Evolutionary conservation across 1,140 invertebrate species (phyloP).

Genomic region (Leucophenga varia): DNA sequence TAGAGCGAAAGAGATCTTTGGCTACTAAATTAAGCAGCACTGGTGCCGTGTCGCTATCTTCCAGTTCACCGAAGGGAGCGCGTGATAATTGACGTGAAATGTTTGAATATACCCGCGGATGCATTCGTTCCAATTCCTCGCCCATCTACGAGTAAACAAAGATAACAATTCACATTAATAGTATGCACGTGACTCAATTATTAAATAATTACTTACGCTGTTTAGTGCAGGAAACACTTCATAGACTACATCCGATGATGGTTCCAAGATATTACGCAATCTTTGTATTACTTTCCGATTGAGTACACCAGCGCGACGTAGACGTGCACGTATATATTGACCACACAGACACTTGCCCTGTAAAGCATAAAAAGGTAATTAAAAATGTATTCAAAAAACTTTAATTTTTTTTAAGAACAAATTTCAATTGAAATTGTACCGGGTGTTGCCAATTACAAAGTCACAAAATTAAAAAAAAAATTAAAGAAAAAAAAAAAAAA

Average conservation of each 20-base stretch:
- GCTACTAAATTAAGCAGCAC: conserved; percentile 64
- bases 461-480: too few relatives aligned
- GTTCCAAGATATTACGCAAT: conserved; percentile 46
- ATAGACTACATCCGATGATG: conserved; percentile 47
- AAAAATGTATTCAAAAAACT: conserved; percentile 14
- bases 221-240: conserved; percentile 54
- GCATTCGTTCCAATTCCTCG: conserved; percentile 64
- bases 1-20: conserved; percentile 62
- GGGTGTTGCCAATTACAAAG: too few relatives aligned
- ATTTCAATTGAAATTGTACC: too few relatives aligned
- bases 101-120: conserved; percentile 66
- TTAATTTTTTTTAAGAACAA: conserved; percentile 11
- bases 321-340: conserved; percentile 47
- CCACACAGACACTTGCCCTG: conserved; percentile 54
- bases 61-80: conserved; percentile 58
- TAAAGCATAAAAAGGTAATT: conserved; percentile 7
- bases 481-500: too few relatives aligned
- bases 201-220: conserved; percentile 31
- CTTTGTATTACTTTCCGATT: conserved; percentile 52
- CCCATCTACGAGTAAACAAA: conserved; percentile 35
- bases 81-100: conserved; percentile 62
- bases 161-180: too few relatives aligned
- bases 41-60: conserved; percentile 61
- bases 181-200: too few relatives aligned
- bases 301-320: conserved; percentile 48